These are phyloP conservation scores for Camponotus floridanus DNA, from an alignment of 1,140 invertebrate species.

Conservation along the genomic window DNA sequence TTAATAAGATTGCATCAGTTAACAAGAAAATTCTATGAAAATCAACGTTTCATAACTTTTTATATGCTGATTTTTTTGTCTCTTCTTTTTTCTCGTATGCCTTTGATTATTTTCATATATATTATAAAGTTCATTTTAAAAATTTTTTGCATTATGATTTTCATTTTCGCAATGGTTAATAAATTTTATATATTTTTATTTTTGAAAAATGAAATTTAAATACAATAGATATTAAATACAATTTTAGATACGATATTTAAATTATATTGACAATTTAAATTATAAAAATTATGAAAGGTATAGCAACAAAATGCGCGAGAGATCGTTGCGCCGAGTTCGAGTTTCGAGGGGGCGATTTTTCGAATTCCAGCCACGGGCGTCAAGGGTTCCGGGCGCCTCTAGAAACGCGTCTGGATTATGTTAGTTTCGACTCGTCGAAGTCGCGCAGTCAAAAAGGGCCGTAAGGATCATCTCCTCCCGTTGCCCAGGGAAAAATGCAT, in stretches of 20 bases:
- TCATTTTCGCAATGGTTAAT: neutral
- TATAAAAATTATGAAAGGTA: conserved; percentile 4
- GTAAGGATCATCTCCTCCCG: conserved; percentile 62
- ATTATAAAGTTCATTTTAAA: neutral
- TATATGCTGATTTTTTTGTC: neutral
- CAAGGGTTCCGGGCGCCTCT: conserved; percentile 78
- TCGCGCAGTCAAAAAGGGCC: conserved; percentile 72
- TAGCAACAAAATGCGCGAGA: neutral
- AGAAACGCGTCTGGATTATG: conserved; percentile 81
- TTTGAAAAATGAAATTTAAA: neutral
- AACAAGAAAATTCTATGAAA: conserved; percentile 8
- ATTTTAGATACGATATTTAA: neutral
- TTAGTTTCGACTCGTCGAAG: conserved; percentile 75
- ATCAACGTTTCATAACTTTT: neutral
- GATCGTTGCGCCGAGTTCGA: conserved; percentile 11
- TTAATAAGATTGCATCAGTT: conserved; percentile 52
- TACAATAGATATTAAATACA: too few relatives aligned
- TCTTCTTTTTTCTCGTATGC: too few relatives aligned
- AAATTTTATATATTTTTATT: neutral
- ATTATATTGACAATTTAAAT: neutral
- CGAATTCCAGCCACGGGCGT: conserved; percentile 61
- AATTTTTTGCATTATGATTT: neutral
- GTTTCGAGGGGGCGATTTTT: conserved; percentile 59
- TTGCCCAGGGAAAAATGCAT: conserved; percentile 79
- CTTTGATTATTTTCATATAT: neutral